These are phyloP conservation scores for Calliphora vicina DNA, from an alignment of 1,140 invertebrate species.

Conservation along the genomic window DNA sequence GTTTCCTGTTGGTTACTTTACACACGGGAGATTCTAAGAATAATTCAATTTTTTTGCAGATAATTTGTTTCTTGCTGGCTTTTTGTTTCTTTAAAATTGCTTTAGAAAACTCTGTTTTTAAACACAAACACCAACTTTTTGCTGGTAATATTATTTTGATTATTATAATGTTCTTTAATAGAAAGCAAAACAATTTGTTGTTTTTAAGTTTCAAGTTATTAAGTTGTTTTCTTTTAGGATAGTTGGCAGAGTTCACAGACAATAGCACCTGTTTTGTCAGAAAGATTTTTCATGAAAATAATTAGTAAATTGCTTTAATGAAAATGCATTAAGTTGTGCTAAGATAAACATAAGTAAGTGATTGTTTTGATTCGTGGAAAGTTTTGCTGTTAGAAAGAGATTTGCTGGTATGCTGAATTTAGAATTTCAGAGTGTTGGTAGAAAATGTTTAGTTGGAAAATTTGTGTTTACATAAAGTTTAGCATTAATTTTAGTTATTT, in stretches of 20 bases:
- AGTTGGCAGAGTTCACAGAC: neutral
- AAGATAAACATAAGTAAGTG: no score
- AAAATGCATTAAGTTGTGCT: neutral
- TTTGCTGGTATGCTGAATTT: no score
- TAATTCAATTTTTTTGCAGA: neutral
- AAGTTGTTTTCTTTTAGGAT: neutral
- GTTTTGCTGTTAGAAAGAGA: no score
- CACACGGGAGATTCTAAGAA: neutral
- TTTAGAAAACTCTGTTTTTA: neutral
- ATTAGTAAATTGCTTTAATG: neutral
- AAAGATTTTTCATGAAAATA: neutral
- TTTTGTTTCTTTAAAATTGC: neutral
- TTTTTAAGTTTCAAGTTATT: neutral
- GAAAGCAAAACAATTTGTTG: neutral
- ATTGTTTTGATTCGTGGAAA: no score
- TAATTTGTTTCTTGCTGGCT: no score
- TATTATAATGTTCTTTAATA: neutral
- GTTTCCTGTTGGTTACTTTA: conserved; percentile 5
- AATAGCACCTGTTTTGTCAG: neutral
- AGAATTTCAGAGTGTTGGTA: no score
- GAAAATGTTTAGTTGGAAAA: no score
- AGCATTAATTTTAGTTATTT: no score
- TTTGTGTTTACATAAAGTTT: no score
- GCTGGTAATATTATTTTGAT: neutral
- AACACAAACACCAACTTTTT: neutral